A percentile compares a stretch with the other conserved stretches of the same genome.
These are phyloP conservation scores for Idaea dimidiata DNA, from an alignment of 2,888 invertebrate species.

Conservation along the genomic window DNA sequence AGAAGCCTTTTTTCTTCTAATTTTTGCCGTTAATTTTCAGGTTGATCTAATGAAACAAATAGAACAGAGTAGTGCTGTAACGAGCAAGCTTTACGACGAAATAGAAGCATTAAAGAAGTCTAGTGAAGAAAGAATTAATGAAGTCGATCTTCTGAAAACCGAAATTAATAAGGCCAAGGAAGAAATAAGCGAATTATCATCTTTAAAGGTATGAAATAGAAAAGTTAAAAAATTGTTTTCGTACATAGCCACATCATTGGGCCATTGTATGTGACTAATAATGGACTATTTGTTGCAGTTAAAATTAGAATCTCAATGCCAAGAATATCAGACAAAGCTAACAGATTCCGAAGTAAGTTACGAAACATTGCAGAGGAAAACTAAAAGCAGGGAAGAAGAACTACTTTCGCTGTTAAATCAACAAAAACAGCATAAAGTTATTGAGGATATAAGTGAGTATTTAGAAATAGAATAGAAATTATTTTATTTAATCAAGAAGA, in stretches of 20 bases:
- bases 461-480: no score
- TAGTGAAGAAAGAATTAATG: slow-evolving; percentile 52
- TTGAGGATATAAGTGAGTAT: slow-evolving; percentile 45
- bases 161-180: slow-evolving; percentile 46
- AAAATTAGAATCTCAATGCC: slow-evolving; percentile 50
- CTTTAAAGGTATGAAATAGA: background rate
- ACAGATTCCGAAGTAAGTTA: slow-evolving; percentile 77
- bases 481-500: no score
- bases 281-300: slow-evolving; percentile 34
- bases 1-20: background rate
- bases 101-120: slow-evolving; percentile 40
- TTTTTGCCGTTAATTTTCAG: slow-evolving; percentile 26
- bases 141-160: slow-evolving; percentile 46
- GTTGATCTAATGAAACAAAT: slow-evolving; percentile 69
- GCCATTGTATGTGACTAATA: no score
- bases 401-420: slow-evolving; percentile 64
- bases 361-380: slow-evolving; percentile 73
- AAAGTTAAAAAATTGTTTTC: no score
- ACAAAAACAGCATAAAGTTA: slow-evolving; percentile 50
- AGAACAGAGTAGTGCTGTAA: slow-evolving; percentile 48
- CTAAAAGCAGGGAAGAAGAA: slow-evolving; percentile 78
- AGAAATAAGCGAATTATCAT: slow-evolving; percentile 27
- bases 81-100: slow-evolving; percentile 54
- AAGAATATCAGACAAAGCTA: slow-evolving; percentile 50
- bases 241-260: no score